Percentiles rank a stretch among this genome's conserved stretches.
Evolutionary conservation across 2,797 vertebrate species (phyloP).

Genomic region (Salarias fasciatus): DNA sequence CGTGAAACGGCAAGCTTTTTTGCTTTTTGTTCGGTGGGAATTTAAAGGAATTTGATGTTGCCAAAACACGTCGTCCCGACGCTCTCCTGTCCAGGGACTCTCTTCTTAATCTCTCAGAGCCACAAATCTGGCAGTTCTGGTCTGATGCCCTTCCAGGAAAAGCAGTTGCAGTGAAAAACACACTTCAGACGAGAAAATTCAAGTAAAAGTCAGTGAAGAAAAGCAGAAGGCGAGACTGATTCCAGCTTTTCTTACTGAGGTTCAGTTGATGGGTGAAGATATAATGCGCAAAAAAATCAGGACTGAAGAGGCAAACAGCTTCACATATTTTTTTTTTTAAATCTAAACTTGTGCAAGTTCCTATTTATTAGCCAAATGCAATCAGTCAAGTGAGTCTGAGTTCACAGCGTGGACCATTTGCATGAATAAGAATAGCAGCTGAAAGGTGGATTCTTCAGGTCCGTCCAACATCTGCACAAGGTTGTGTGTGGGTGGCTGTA

Average conservation of each 20-base stretch:
- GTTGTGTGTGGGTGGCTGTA: slow-evolving; percentile 40
- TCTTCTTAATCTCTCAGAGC: slow-evolving; percentile 2
- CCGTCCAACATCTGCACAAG: slow-evolving; percentile 70
- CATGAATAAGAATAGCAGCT: slow-evolving; percentile 72
- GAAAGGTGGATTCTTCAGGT: slow-evolving; percentile 70
- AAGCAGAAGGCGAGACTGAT: background rate
- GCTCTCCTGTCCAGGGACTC: background rate
- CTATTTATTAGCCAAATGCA: slow-evolving; percentile 70
- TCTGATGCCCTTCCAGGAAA: slow-evolving; percentile 35
- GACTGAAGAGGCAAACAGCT: slow-evolving; percentile 11
- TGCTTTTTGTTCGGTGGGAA: background rate
- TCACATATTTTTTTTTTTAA: slow-evolving; percentile 30
- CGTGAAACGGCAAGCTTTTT: background rate
- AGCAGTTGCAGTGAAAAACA: slow-evolving; percentile 45
- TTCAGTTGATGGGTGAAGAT: slow-evolving; percentile 1
- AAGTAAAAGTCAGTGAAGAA: slow-evolving; percentile 13
- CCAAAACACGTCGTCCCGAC: background rate
- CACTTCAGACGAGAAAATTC: slow-evolving; percentile 18
- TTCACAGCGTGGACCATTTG: slow-evolving; percentile 65
- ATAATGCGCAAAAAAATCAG: slow-evolving; percentile 4
- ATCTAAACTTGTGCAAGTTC: slow-evolving; percentile 48
- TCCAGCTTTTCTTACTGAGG: slow-evolving; percentile 3
- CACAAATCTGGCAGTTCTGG: slow-evolving; percentile 18
- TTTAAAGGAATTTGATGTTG: slow-evolving; percentile 1
- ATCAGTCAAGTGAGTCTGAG: slow-evolving; percentile 72